Percentiles rank a stretch among this genome's conserved stretches.
These are phyloP conservation scores for Harpegnathos saltator DNA, from an alignment of 1,140 invertebrate genomes.

Conservation along the genomic window DNA sequence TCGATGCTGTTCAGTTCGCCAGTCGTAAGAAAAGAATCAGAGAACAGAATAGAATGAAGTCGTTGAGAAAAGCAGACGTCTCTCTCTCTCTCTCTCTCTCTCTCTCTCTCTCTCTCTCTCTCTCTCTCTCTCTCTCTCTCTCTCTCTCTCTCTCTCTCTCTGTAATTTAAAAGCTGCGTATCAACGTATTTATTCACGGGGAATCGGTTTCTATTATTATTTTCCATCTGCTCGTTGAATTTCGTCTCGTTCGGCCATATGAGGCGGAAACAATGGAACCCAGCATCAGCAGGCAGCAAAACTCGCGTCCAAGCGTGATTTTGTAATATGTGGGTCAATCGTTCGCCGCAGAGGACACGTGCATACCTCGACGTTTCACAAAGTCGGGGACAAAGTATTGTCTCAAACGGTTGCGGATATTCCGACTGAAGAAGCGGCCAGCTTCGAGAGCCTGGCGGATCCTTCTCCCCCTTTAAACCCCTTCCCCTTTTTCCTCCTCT, in stretches of 20 bases:
- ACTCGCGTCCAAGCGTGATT: constrained; percentile 16
- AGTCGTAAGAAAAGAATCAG: background rate
- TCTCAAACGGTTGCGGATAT: constrained; percentile 22
- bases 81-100: no score
- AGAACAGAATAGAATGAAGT: background rate
- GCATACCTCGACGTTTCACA: constrained; percentile 7
- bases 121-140: no score
- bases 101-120: no score
- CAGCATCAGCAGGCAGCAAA: background rate
- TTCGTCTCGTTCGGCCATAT: background rate
- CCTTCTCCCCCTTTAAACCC: background rate
- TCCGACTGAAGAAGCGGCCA: background rate
- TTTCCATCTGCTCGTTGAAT: constrained; percentile 26
- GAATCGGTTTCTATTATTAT: constrained; percentile 24
- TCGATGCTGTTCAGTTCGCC: background rate
- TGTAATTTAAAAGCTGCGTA: constrained; percentile 13
- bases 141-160: no score
- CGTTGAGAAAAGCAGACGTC: background rate
- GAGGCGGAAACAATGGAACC: constrained; percentile 23
- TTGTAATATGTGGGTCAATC: constrained; percentile 29
- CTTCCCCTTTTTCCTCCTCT: background rate
- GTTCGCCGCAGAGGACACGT: background rate
- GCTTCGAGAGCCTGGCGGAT: background rate
- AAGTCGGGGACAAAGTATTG: constrained; percentile 18
- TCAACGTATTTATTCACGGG: constrained; percentile 11